Percentiles rank a stretch among this genome's conserved stretches.
phyloP scores from a whole-genome alignment of 2,888 invertebrate genomes.

The Agonopterix subpropinquella region DNA sequence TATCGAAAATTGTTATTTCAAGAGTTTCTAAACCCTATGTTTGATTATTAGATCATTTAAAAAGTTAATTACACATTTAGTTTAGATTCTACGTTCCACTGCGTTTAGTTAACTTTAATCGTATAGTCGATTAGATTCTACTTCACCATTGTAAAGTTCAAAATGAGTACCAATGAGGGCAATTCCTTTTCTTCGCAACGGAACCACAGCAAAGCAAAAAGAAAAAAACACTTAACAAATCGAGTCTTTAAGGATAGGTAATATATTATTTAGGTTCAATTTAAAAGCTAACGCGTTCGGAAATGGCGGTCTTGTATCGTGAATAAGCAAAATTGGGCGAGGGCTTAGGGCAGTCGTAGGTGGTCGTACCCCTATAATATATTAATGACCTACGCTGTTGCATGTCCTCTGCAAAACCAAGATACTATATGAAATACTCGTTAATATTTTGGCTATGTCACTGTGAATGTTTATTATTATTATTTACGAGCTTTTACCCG shows the following conservation, averaged over 20 bases:
- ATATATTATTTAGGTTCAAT: slow-evolving; percentile 63
- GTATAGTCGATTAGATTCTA: too few relatives aligned
- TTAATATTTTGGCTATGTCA: slow-evolving; percentile 32
- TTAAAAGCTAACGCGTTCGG: slow-evolving; percentile 57
- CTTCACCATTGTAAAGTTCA: not conserved
- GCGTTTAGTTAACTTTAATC: too few relatives aligned
- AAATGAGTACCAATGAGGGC: not conserved
- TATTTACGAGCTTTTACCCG: too few relatives aligned
- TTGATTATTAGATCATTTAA: too few relatives aligned
- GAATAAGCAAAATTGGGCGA: slow-evolving; percentile 57
- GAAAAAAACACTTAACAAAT: slow-evolving; percentile 27
- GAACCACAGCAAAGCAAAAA: slow-evolving; percentile 10
- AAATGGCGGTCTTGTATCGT: slow-evolving; percentile 48
- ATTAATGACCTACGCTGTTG: slow-evolving; percentile 44
- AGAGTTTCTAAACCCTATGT: too few relatives aligned
- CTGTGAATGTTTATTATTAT: not conserved
- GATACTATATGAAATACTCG: slow-evolving; percentile 38
- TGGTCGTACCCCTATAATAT: slow-evolving; percentile 43
- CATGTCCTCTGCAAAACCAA: slow-evolving; percentile 25
- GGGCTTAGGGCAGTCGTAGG: slow-evolving; percentile 13
- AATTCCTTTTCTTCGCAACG: slow-evolving; percentile 1
- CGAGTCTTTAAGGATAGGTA: slow-evolving; percentile 43
- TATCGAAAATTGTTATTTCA: too few relatives aligned
- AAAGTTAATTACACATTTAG: too few relatives aligned
- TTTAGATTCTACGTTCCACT: too few relatives aligned